Evolutionary conservation across 2,888 invertebrate genomes (phyloP), one percentile per base, ranked within the genome.

Genomic region (Epistrophella euchroma): DNA sequence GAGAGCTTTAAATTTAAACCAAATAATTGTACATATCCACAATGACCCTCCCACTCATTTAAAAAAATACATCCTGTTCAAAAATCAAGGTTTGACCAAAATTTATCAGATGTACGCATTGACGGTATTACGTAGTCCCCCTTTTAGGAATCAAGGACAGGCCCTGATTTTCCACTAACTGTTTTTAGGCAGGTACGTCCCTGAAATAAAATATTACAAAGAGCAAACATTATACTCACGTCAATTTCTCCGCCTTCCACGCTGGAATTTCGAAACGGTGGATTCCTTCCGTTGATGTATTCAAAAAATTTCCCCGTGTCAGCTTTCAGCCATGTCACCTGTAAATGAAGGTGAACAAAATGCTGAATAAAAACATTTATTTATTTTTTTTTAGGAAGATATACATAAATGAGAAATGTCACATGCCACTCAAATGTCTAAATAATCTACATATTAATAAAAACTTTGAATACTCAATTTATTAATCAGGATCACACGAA

Each of bases 211-310:
- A 58, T 37, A 19, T 43, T 43, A 60, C 50, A 78, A 75, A 71
- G 28, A 64, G 56, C 43, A 82, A 58, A 77, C 9, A 19, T 19
- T 32, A 87, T 90, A 95, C 96, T 96, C 93, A 96, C 96, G 92
- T 96, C 96, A 83, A 96, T 94, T 89, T 94, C 94, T 72, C 95
- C 96, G 82, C 96, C 96, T n/a, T 94, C 94, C 76, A 94, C 94
- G 47, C 94, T 94, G 90, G 94, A 95, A 91, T 95, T 91, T 88
- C 93, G 94, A 91, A 95, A 96, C 74, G 96, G 96, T 88, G 96
- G 96, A 91, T 94, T 95, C 85, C 97, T 94, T 88, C 96, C 95
- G 90, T 95, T 95, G 91, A 97, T 95, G 92, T 95, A 97, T 93
- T 96, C 96, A 92, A 96, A 96, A 93, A 97, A 95, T 93, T 96